These are phyloP conservation scores for Slavum lentiscoides DNA, from an alignment of 2,888 invertebrate species.

Conservation along the genomic window DNA sequence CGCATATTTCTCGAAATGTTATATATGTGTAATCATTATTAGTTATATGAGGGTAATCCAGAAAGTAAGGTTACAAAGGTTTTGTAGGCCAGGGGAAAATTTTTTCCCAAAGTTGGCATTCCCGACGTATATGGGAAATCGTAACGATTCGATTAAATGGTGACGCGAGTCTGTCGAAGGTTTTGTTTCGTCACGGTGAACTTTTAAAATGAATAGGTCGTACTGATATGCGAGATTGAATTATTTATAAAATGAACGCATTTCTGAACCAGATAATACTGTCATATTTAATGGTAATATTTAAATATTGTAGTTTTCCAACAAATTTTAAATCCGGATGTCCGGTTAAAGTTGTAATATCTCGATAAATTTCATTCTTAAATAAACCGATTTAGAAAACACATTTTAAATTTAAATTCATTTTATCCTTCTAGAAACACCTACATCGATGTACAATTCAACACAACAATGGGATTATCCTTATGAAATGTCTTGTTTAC, in stretches of 20 bases:
- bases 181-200: neutral
- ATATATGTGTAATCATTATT: too few relatives aligned
- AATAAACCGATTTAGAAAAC: too few relatives aligned
- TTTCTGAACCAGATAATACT: conserved; percentile 53
- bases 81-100: neutral
- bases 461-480: conserved; percentile 82
- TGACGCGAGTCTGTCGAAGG: neutral
- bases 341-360: too few relatives aligned
- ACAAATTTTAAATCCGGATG: too few relatives aligned
- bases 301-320: too few relatives aligned
- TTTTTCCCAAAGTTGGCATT: neutral
- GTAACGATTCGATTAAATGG: neutral
- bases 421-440: too few relatives aligned
- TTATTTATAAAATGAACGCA: conserved; percentile 42
- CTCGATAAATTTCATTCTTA: too few relatives aligned
- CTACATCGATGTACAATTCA: conserved; percentile 68
- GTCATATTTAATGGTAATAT: conserved; percentile 52
- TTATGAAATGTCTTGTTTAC: conserved; percentile 84
- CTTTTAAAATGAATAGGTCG: neutral
- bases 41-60: neutral
- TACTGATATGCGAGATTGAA: neutral
- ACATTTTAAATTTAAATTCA: too few relatives aligned
- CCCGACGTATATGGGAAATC: neutral
- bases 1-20: too few relatives aligned
- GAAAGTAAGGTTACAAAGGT: neutral